phyloP scores from a whole-genome alignment of 2,797 vertebrate species.

The Coreius guichenoti region DNA sequence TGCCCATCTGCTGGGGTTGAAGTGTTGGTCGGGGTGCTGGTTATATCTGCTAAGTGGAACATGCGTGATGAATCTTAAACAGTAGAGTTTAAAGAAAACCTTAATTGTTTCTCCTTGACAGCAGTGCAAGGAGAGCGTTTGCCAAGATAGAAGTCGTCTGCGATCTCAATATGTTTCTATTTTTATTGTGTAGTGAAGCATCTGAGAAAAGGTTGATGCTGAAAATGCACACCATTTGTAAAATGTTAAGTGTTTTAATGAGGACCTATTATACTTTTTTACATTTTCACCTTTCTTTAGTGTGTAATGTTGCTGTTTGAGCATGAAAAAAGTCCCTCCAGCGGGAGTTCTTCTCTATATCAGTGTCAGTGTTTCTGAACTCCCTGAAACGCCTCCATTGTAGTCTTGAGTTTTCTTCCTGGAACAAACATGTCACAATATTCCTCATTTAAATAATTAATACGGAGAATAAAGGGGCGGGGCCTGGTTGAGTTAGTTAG shows the following conservation, averaged over 20 bases:
- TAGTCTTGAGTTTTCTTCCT: too few relatives aligned
- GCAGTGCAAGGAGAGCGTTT: not conserved
- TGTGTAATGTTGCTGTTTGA: not conserved
- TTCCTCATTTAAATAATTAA: not conserved
- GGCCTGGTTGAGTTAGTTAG: too few relatives aligned
- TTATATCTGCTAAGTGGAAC: constrained; percentile 26
- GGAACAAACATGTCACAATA: not conserved
- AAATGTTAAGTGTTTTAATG: not conserved
- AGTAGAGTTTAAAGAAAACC: not conserved
- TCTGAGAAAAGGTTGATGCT: not conserved
- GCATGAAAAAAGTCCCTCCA: not conserved
- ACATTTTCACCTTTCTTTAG: not conserved
- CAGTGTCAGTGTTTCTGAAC: too few relatives aligned
- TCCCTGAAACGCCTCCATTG: too few relatives aligned
- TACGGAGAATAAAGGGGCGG: not conserved
- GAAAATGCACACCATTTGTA: not conserved
- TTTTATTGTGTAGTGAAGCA: not conserved
- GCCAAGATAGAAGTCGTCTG: not conserved
- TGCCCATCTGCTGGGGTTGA: constrained; percentile 63
- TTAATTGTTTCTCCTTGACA: not conserved
- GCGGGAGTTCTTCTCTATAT: too few relatives aligned
- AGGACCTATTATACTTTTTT: not conserved
- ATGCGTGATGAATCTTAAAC: not conserved
- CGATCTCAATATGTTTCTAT: not conserved
- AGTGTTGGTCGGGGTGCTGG: not conserved